phyloP scores from a whole-genome alignment of 2,888 invertebrate species.

The Drosophila histrio region DNA sequence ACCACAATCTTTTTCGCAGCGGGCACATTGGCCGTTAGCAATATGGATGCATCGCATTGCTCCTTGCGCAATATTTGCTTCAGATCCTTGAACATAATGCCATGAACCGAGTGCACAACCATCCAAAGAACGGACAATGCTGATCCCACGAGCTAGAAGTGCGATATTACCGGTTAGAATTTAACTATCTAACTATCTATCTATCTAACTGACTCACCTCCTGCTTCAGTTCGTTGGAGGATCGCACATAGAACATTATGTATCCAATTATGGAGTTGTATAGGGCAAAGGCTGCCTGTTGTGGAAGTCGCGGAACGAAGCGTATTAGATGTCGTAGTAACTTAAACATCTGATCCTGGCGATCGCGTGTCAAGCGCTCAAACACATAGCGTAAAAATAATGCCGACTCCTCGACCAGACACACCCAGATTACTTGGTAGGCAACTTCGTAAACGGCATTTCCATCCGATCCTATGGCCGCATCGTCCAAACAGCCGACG shows the following conservation, averaged over 20 bases:
- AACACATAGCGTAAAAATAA: slow-evolving; percentile 97
- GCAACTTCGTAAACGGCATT: slow-evolving; percentile 98
- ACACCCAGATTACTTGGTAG: slow-evolving; percentile 98
- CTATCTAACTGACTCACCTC: slow-evolving; percentile 86
- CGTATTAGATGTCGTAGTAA: slow-evolving; percentile 95
- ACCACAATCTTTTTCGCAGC: slow-evolving; percentile 99
- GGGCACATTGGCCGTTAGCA: slow-evolving; percentile 99
- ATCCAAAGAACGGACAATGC: slow-evolving; percentile 98
- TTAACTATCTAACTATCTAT: too few relatives aligned
- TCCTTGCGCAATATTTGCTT: slow-evolving; percentile 99
- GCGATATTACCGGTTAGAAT: neutral
- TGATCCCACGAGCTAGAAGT: slow-evolving; percentile 91
- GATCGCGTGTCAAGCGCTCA: slow-evolving; percentile 96
- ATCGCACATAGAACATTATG: slow-evolving; percentile 99
- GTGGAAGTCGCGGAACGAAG: slow-evolving; percentile 96
- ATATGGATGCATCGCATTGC: slow-evolving; percentile 98
- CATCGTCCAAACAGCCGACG: slow-evolving; percentile 96
- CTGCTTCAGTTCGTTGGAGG: slow-evolving; percentile 97
- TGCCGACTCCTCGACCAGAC: slow-evolving; percentile 98
- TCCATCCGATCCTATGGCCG: slow-evolving; percentile 96
- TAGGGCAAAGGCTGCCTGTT: slow-evolving; percentile 98
- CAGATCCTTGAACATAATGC: slow-evolving; percentile 99
- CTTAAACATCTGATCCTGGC: slow-evolving; percentile 97
- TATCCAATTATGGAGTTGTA: slow-evolving; percentile 99
- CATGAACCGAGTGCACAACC: slow-evolving; percentile 99